Evolutionary conservation across 2,113 vertebrate genomes (phyloP).

Genomic region (Edolisoma coerulescens): DNA sequence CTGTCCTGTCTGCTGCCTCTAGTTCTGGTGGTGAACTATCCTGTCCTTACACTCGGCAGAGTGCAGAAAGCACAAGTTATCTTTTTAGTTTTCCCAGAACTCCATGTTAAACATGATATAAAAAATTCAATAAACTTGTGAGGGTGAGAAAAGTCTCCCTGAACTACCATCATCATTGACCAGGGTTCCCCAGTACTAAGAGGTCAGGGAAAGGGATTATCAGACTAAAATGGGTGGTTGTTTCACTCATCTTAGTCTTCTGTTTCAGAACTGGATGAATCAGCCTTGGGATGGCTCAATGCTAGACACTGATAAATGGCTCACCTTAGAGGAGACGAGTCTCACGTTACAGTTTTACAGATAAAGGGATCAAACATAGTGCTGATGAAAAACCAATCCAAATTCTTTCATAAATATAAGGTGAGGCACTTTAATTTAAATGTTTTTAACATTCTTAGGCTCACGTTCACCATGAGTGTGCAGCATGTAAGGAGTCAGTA

Average conservation of each 20-base stretch:
- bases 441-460: neutral
- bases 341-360: neutral
- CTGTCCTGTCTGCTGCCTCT: neutral
- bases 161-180: neutral
- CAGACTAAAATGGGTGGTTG: neutral
- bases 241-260: neutral
- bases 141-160: neutral
- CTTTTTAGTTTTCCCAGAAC: neutral
- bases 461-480: neutral
- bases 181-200: neutral
- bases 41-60: neutral
- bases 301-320: accelerated
- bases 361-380: neutral
- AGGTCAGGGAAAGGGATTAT: neutral
- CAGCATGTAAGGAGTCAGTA: neutral
- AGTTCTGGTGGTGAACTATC: neutral
- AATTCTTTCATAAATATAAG: neutral
- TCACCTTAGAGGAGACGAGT: neutral
- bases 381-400: neutral
- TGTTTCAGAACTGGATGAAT: neutral
- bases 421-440: neutral
- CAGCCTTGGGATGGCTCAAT: neutral
- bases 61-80: neutral
- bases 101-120: neutral
- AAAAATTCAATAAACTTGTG: neutral